Evolutionary conservation across 1,140 invertebrate species (phyloP).

Genomic region (Drosophila grimshawi): DNA sequence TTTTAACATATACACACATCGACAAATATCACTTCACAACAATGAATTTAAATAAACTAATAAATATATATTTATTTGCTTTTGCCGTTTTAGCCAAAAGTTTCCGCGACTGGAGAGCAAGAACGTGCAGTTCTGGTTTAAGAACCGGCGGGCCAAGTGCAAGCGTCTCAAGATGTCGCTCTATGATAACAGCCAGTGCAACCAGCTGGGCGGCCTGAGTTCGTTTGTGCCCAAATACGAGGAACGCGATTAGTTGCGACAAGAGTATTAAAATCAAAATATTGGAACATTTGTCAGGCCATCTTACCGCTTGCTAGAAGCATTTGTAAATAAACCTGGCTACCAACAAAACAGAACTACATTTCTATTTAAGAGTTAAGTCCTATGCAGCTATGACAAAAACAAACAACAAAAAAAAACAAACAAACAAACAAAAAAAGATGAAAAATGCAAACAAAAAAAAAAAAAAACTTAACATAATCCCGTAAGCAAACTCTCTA

Average conservation of each 20-base stretch:
- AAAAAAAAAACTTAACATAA: background rate
- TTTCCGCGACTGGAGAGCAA: slow-evolving; percentile 98
- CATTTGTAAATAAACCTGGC: slow-evolving; percentile 33
- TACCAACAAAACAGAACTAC: slow-evolving; percentile 6
- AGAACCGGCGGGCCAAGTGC: slow-evolving; percentile 97
- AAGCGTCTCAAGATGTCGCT: slow-evolving; percentile 96
- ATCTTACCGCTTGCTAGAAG: background rate
- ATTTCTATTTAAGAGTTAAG: slow-evolving; percentile 1
- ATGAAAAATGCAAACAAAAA: background rate
- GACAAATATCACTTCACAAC: too few relatives aligned
- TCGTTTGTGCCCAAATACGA: slow-evolving; percentile 82
- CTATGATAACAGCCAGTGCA: slow-evolving; percentile 88
- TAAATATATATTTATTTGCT: background rate
- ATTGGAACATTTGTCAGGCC: background rate
- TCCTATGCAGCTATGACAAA: slow-evolving; percentile 19
- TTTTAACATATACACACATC: too few relatives aligned
- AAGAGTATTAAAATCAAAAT: slow-evolving; percentile 30
- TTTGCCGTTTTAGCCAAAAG: slow-evolving; percentile 88
- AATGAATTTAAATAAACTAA: slow-evolving; percentile 10
- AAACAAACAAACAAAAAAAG: background rate
- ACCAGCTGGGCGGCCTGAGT: slow-evolving; percentile 69
- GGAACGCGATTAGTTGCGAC: slow-evolving; percentile 67
- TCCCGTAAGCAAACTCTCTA: slow-evolving; percentile 24
- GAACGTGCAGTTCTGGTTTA: slow-evolving; percentile 99
- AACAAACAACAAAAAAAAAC: background rate